Conservation (phyloP, 92 coral and sea anemone species). For the Palythoa grandiflora region DNA sequence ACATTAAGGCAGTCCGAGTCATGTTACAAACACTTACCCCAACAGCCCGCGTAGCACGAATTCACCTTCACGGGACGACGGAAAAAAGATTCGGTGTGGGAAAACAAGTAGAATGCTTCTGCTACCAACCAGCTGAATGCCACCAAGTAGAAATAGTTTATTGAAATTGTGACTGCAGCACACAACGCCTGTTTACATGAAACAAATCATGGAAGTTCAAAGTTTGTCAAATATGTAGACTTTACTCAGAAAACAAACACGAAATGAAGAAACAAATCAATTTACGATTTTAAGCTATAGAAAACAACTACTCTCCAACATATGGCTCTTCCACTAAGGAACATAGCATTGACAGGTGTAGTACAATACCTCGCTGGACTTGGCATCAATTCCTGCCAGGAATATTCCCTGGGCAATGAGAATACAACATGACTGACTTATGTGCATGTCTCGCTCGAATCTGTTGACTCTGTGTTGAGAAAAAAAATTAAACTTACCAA, state of each 20-base stretch:
- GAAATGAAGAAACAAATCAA: no score
- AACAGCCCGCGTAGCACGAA: slow-evolving; percentile 62
- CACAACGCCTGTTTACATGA: slow-evolving; percentile 54
- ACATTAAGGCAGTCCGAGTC: no score
- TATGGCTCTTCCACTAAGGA: neutral
- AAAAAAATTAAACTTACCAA: neutral
- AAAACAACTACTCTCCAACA: neutral
- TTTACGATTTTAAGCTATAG: no score
- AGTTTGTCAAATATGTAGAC: neutral
- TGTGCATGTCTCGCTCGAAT: slow-evolving; percentile 78
- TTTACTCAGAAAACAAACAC: no score
- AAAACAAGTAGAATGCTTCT: slow-evolving; percentile 71
- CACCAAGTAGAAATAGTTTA: slow-evolving; percentile 80
- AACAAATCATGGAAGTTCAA: neutral
- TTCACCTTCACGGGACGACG: slow-evolving; percentile 45
- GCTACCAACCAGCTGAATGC: slow-evolving; percentile 71
- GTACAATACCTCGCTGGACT: slow-evolving; percentile 50
- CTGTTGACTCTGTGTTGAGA: slow-evolving; percentile 51
- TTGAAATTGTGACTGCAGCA: slow-evolving; percentile 72
- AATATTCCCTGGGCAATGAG: slow-evolving; percentile 67
- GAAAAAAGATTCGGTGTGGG: slow-evolving; percentile 41
- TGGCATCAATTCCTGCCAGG: slow-evolving; percentile 71
- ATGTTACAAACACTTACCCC: slow-evolving; percentile 50
- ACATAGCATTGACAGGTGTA: neutral
- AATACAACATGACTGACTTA: slow-evolving; percentile 72